Base-by-base conservation (phyloP, 2,888 invertebrate genomes). In the Ornithoptera alexandrae region DNA sequence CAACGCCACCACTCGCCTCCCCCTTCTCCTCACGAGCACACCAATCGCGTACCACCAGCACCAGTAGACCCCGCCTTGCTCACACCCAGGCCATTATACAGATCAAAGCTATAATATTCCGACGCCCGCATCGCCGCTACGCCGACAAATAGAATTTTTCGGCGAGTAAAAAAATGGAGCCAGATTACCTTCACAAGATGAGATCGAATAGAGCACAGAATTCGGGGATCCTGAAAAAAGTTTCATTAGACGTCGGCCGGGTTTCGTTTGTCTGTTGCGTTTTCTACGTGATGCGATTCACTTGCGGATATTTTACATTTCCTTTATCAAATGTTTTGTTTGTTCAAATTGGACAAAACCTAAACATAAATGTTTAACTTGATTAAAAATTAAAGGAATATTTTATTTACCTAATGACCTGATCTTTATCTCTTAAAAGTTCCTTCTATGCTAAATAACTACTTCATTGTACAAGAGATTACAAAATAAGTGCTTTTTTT, bases 81-180 rank as follows among this genome's bases (percentile, higher is more conserved):
- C 75, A 78, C 78, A 83, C 83, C 85, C 86, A 81, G 86, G 86
- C 85, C 85, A 89, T 87, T 84, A 86, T 84, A 88, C 84, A 83
- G 82, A 83, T 79, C 83, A 80, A 81, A 82, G 82, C 81, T 83
- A 86, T 85, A 81, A 88, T 88, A 88, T 87, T 88, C 42, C 61
- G 30, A 57, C 85, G 79, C 82, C 83, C 78, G 81, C 82, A 81
- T 78, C 72, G 76, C 82, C 85, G 85, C 81, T 77, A 80, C 69
- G 77, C 78, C 80, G 79, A 82, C 81, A 84, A 88, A 86, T 84
- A 85, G 82, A 84, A 79, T 83, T 87, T 86, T 87, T 86, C 75
- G 79, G 79, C 76, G 75, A 68, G 77, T 70, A 77, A 83, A 88
- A 85, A 82, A 75, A 74, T 75, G 42, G 60, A 67, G 65, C 24